These are phyloP conservation scores for Eulemur coronatus DNA, from an alignment of 2,797 vertebrate species.

Conservation along the genomic window DNA sequence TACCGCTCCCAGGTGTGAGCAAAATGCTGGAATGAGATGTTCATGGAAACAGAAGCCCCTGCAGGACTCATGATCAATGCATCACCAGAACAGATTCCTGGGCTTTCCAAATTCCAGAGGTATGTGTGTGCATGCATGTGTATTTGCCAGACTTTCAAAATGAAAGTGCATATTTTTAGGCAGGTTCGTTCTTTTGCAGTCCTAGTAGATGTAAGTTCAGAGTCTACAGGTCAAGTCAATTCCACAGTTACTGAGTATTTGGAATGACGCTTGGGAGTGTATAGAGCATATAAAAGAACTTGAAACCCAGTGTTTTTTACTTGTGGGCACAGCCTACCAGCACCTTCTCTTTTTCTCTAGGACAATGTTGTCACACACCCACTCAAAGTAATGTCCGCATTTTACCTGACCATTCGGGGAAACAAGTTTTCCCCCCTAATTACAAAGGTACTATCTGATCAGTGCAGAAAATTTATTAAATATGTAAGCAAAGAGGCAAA, in stretches of 20 bases:
- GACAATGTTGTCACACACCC: neutral
- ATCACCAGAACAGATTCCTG: neutral
- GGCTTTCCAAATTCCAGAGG: neutral
- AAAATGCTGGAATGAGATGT: neutral
- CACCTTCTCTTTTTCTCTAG: neutral
- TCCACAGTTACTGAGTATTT: neutral
- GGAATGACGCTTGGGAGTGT: neutral
- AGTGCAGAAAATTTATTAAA: neutral
- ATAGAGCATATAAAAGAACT: neutral
- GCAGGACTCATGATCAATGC: neutral
- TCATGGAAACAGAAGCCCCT: neutral
- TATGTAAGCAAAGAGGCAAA: neutral
- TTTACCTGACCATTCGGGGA: neutral
- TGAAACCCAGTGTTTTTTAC: neutral
- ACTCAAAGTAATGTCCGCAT: neutral
- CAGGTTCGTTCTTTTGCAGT: neutral
- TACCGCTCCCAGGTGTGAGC: neutral
- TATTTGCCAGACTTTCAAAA: neutral
- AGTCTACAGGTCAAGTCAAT: neutral
- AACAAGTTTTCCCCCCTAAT: neutral
- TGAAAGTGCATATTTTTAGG: neutral
- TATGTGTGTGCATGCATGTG: rapidly evolving
- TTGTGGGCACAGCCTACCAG: neutral
- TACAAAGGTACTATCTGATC: neutral
- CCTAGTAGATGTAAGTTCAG: slow-evolving; percentile 13